Percentiles rank a stretch among this genome's conserved stretches.
phyloP scores from a whole-genome alignment of 2,888 invertebrate species.

The Hymenopus coronatus region DNA sequence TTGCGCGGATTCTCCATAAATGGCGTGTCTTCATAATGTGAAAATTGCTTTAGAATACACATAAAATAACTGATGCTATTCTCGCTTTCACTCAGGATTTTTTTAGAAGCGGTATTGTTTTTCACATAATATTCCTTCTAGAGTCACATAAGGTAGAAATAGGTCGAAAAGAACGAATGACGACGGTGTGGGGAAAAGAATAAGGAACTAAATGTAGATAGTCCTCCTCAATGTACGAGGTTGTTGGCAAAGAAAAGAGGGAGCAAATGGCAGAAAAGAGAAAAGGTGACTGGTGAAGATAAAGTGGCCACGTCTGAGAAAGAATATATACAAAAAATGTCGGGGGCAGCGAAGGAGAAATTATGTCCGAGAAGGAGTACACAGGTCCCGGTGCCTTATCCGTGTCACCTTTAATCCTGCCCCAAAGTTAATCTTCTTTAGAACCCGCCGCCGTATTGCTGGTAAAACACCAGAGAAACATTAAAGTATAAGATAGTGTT shows the following conservation, averaged over 20 bases:
- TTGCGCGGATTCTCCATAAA: too few relatives aligned
- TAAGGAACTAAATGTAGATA: not conserved
- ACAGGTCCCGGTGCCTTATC: conserved; percentile 8
- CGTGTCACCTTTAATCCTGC: conserved; percentile 19
- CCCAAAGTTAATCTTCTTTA: conserved; percentile 20
- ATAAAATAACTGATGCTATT: too few relatives aligned
- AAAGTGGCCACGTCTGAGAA: not conserved
- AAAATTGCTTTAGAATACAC: too few relatives aligned
- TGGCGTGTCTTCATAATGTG: too few relatives aligned
- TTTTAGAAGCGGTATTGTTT: too few relatives aligned
- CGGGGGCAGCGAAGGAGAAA: not conserved
- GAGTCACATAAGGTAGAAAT: too few relatives aligned
- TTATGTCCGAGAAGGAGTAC: conserved; percentile 7
- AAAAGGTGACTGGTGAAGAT: not conserved
- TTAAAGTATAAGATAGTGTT: not conserved
- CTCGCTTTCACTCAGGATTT: too few relatives aligned
- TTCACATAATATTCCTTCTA: too few relatives aligned
- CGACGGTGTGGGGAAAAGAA: not conserved
- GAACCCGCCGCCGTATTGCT: not conserved
- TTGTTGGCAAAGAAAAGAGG: not conserved
- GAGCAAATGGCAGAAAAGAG: not conserved
- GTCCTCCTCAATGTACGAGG: not conserved
- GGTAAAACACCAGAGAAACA: not conserved
- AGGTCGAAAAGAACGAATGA: not conserved
- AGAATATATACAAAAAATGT: not conserved